A percentile compares a stretch with the other conserved stretches of the same genome.
Conservation (phyloP, 2,888 invertebrate species). For the Entomobrya proxima region DNA sequence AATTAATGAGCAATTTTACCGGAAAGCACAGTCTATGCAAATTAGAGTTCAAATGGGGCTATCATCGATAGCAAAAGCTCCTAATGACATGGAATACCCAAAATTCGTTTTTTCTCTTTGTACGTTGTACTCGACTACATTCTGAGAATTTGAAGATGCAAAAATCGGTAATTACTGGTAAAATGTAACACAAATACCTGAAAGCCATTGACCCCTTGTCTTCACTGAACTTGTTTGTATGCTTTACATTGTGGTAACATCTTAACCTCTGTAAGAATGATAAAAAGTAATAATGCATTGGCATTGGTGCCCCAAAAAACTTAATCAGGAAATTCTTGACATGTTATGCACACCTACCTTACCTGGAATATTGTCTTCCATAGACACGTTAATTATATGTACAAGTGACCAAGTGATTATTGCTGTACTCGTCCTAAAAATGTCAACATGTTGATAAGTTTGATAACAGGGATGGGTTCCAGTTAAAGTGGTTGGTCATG, state of each 20-base stretch:
- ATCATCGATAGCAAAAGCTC: not conserved
- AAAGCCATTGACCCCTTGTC: not conserved
- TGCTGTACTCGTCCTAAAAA: too few species aligned
- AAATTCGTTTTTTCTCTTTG: not conserved
- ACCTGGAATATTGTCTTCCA: not conserved
- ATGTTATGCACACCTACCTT: not conserved
- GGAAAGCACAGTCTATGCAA: not conserved
- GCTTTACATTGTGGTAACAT: too few species aligned
- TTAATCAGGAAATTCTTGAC: not conserved
- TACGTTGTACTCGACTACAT: not conserved
- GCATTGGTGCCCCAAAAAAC: not conserved
- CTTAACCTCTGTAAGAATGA: not conserved
- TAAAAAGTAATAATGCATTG: too few species aligned
- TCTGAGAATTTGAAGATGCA: not conserved
- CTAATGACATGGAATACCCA: constrained; percentile 8
- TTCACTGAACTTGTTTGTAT: not conserved
- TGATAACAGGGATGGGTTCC: too few species aligned
- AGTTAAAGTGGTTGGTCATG: too few species aligned
- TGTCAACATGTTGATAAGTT: too few species aligned
- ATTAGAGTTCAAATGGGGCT: not conserved
- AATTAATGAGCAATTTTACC: constrained; percentile 10
- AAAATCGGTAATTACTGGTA: constrained; percentile 2
- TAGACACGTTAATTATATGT: too few species aligned
- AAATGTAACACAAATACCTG: not conserved
- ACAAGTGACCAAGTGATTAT: too few species aligned